Evolutionary conservation across 2,888 invertebrate species (phyloP).

Genomic region (Theretra japonica): DNA sequence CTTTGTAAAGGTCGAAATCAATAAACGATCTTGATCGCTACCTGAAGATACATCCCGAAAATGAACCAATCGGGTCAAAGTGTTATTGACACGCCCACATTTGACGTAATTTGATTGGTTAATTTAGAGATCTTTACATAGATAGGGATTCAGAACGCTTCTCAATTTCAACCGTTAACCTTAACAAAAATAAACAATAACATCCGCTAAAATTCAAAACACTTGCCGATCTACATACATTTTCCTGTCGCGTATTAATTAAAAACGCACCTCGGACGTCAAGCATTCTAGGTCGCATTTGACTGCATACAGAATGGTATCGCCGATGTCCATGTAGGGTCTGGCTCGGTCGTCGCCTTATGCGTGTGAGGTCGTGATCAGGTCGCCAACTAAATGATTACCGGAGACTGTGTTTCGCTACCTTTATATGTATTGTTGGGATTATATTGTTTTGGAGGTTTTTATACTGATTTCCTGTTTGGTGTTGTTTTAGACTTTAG

Average conservation of each 20-base stretch:
- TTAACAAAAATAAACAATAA: neutral
- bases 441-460: slow-evolving; percentile 18
- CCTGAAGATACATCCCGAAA: too few relatives aligned
- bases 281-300: slow-evolving; percentile 54
- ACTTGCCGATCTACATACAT: slow-evolving; percentile 14
- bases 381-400: neutral
- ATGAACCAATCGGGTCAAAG: too few relatives aligned
- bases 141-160: too few relatives aligned
- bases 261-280: slow-evolving; percentile 10
- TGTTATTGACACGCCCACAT: too few relatives aligned
- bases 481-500: neutral
- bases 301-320: slow-evolving; percentile 50
- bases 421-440: slow-evolving; percentile 11
- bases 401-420: slow-evolving; percentile 39
- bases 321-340: slow-evolving; percentile 53
- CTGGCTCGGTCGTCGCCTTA: slow-evolving; percentile 53
- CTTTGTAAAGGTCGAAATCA: too few relatives aligned
- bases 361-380: slow-evolving; percentile 38
- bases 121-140: too few relatives aligned
- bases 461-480: neutral
- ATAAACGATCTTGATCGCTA: too few relatives aligned
- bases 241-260: slow-evolving; percentile 12
- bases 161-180: too few relatives aligned
- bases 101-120: too few relatives aligned
- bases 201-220: slow-evolving; percentile 4